These are phyloP conservation scores for Adineta ricciae DNA, from an alignment of 2,888 invertebrate genomes.

Conservation along the genomic window DNA sequence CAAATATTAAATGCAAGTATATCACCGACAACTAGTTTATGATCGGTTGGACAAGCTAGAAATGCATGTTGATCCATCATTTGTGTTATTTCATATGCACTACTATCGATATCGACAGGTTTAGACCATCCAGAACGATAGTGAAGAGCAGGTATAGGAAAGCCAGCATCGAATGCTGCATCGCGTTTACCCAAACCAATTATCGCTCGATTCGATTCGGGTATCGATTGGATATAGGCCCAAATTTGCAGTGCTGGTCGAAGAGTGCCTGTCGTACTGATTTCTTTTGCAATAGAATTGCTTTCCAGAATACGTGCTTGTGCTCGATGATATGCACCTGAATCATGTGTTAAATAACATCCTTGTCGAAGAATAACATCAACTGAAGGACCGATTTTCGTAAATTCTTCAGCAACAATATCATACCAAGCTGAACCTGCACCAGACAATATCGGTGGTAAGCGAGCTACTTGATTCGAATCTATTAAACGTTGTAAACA, in stretches of 20 bases:
- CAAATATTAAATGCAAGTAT: background rate
- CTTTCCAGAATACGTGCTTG: background rate
- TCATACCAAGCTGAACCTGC: constrained; percentile 1
- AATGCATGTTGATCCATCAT: background rate
- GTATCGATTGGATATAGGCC: background rate
- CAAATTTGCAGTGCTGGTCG: background rate
- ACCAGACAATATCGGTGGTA: background rate
- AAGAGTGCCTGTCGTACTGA: background rate
- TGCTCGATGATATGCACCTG: background rate
- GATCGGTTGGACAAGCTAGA: background rate
- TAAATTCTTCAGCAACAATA: background rate
- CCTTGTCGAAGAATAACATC: background rate
- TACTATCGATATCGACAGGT: background rate
- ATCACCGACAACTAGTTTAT: background rate
- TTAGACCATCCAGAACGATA: background rate
- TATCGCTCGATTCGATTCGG: background rate
- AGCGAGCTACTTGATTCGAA: background rate
- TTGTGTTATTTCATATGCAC: background rate
- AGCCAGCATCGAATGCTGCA: background rate
- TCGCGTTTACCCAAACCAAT: background rate
- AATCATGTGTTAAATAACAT: background rate
- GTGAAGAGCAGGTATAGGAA: background rate
- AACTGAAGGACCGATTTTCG: background rate
- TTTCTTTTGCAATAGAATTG: background rate
- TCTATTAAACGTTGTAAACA: background rate